Evolutionary conservation across 2,888 invertebrate genomes (phyloP).

Genomic region (Sminthurides aquaticus): DNA sequence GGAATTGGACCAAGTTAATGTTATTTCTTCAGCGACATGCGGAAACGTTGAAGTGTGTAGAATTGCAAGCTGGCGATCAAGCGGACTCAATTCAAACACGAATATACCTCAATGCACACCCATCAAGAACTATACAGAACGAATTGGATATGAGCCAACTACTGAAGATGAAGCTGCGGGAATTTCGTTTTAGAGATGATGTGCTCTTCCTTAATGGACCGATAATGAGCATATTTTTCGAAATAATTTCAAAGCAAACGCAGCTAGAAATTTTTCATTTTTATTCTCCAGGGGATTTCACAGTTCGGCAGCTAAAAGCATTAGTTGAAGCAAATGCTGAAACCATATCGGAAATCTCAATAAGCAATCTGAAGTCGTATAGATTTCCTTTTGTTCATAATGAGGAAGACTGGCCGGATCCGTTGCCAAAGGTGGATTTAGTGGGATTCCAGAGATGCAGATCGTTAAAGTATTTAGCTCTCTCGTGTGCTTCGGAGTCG

Average conservation of each 20-base stretch:
- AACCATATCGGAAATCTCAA: slow-evolving; percentile 28
- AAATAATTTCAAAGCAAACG: slow-evolving; percentile 26
- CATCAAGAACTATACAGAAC: slow-evolving; percentile 2
- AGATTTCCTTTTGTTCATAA: background rate
- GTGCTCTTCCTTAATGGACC: slow-evolving; percentile 32
- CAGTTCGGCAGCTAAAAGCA: slow-evolving; percentile 19
- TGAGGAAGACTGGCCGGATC: background rate
- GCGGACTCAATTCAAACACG: slow-evolving; percentile 32
- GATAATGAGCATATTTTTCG: slow-evolving; percentile 25
- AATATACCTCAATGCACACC: slow-evolving; percentile 20
- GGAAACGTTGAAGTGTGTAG: slow-evolving; percentile 27
- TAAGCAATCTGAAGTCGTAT: slow-evolving; percentile 29
- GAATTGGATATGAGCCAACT: slow-evolving; percentile 12
- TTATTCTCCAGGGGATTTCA: slow-evolving; percentile 34
- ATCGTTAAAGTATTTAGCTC: slow-evolving; percentile 26
- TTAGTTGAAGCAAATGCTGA: slow-evolving; percentile 26
- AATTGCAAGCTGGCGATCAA: slow-evolving; percentile 38
- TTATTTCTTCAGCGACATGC: slow-evolving; percentile 32
- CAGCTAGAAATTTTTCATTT: slow-evolving; percentile 33
- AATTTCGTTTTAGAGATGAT: slow-evolving; percentile 38
- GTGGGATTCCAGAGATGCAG: slow-evolving; percentile 29
- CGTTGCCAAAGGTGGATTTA: slow-evolving; percentile 21
- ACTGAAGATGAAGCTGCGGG: slow-evolving; percentile 22
- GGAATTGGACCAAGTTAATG: slow-evolving; percentile 30
- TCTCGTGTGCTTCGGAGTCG: slow-evolving; percentile 24